A percentile compares a stretch with the other conserved stretches of the same genome.
These are phyloP conservation scores for Hippocampus barbouri DNA, from an alignment of 2,113 vertebrate species.

Conservation along the genomic window DNA sequence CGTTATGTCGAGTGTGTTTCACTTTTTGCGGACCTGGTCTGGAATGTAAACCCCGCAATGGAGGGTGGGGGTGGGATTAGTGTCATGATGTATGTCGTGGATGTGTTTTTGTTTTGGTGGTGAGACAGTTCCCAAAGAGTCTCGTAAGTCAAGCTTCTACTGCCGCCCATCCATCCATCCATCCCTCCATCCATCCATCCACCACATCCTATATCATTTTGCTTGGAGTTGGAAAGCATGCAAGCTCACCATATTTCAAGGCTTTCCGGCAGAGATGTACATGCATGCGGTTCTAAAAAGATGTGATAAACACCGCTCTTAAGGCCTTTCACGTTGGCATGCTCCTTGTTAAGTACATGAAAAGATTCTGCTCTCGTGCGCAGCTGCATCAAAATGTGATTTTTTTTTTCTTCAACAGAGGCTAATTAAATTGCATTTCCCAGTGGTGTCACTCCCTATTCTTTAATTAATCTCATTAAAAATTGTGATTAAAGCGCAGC, in stretches of 20 bases:
- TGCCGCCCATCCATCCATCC: slow-evolving; percentile 18
- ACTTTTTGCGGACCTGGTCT: no score
- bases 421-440: slow-evolving; percentile 67
- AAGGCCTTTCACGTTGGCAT: slow-evolving; percentile 37
- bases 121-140: no score
- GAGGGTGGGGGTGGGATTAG: no score
- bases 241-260: slow-evolving; percentile 11
- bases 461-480: slow-evolving; percentile 66
- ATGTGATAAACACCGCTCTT: slow-evolving; percentile 50
- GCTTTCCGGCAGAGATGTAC: slow-evolving; percentile 6
- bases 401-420: slow-evolving; percentile 25
- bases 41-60: no score
- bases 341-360: slow-evolving; percentile 45
- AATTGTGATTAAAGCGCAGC: slow-evolving; percentile 50
- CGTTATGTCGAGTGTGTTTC: no score
- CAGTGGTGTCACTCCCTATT: slow-evolving; percentile 45
- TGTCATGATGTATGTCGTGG: neutral
- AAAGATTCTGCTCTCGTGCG: slow-evolving; percentile 35
- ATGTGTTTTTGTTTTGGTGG: no score
- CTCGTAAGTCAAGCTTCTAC: neutral
- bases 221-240: neutral
- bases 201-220: slow-evolving; percentile 3
- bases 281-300: slow-evolving; percentile 50
- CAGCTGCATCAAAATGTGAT: slow-evolving; percentile 44
- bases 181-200: slow-evolving; percentile 14